These are phyloP conservation scores for Pterostichus niger DNA, from an alignment of 2,888 invertebrate genomes.

Conservation along the genomic window DNA sequence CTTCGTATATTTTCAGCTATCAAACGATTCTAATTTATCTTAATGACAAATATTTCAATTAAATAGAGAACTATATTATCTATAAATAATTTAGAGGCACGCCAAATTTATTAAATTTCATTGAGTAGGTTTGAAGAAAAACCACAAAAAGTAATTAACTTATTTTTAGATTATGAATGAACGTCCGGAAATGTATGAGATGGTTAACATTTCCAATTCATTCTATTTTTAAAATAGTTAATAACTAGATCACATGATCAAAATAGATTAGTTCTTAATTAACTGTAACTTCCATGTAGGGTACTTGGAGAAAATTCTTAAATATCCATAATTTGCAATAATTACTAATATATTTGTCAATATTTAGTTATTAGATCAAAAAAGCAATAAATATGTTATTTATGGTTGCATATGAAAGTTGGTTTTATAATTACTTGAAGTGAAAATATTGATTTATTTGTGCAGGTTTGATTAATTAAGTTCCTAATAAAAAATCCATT, in stretches of 20 bases:
- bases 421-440: conserved; percentile 48
- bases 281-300: conserved; percentile 5
- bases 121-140: neutral
- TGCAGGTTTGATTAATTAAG: conserved; percentile 37
- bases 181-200: conserved; percentile 13
- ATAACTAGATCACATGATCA: conserved; percentile 15
- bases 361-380: conserved; percentile 19
- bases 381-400: conserved; percentile 27
- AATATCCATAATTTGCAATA: conserved; percentile 34
- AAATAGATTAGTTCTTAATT: conserved; percentile 23
- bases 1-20: too few species aligned
- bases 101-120: too few species aligned
- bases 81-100: too few species aligned
- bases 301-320: conserved; percentile 39
- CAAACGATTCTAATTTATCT: too few species aligned
- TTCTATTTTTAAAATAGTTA: conserved; percentile 33
- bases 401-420: conserved; percentile 43
- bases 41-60: too few species aligned
- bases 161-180: conserved; percentile 29
- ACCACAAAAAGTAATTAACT: conserved; percentile 24
- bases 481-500: conserved; percentile 31
- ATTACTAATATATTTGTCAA: conserved; percentile 34
- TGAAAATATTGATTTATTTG: conserved; percentile 50
- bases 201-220: neutral
- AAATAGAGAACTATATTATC: too few species aligned